These are phyloP conservation scores for Ennomos fuscantarius DNA, from an alignment of 2,888 invertebrate genomes.

Conservation along the genomic window DNA sequence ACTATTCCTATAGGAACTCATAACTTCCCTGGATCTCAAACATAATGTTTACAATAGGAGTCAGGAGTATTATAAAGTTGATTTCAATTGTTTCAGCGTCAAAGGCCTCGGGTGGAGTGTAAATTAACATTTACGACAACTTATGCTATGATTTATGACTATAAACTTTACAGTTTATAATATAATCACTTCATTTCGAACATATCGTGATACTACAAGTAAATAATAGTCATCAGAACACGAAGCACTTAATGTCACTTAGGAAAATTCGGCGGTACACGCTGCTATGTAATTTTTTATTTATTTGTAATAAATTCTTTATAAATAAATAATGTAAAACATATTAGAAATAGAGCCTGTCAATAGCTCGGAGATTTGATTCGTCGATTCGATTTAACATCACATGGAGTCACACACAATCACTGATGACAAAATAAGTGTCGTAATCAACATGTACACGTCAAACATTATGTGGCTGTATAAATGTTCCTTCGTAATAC, in stretches of 20 bases:
- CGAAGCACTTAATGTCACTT: conserved; percentile 32
- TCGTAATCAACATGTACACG: conserved; percentile 12
- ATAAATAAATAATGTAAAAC: conserved; percentile 77
- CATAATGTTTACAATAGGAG: conserved; percentile 9
- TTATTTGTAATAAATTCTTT: conserved; percentile 71
- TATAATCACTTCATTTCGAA: conserved; percentile 13
- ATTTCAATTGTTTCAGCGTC: conserved; percentile 80
- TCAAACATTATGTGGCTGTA: conserved; percentile 19
- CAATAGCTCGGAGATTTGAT: conserved; percentile 52
- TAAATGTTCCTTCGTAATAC: conserved; percentile 11
- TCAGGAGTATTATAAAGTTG: conserved; percentile 33
- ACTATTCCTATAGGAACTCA: conserved; percentile 7
- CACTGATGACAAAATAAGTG: conserved; percentile 40
- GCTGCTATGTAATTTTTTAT: conserved; percentile 46
- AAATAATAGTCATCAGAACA: conserved; percentile 2
- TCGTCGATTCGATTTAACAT: conserved; percentile 69
- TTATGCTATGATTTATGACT: conserved; percentile 42
- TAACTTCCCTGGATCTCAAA: background rate
- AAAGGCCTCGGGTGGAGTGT: conserved; percentile 66
- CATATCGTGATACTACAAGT: conserved; percentile 14
- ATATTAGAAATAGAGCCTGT: conserved; percentile 49
- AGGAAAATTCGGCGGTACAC: conserved; percentile 34
- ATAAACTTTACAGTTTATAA: conserved; percentile 6
- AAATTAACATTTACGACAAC: conserved; percentile 59
- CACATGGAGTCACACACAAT: conserved; percentile 65